phyloP scores from a whole-genome alignment of 2,113 vertebrate genomes.

The Gorsachius goisagi region DNA sequence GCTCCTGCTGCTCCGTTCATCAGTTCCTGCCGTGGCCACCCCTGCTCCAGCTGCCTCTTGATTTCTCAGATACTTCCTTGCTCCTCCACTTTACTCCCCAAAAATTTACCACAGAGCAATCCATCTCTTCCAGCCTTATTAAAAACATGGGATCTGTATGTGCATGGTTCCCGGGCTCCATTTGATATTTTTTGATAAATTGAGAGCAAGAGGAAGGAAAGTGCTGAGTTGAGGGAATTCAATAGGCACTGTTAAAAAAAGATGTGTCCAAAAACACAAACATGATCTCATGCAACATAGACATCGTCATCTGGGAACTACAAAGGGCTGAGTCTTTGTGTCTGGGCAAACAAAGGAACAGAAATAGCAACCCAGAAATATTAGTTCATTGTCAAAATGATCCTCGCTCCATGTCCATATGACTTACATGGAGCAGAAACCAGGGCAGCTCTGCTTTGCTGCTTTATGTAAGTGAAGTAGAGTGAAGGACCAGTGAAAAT shows the following conservation, averaged over 20 bases:
- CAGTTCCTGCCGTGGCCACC: not conserved
- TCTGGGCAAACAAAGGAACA: slow-evolving; percentile 45
- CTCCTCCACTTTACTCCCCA: not conserved
- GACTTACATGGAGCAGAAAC: slow-evolving; percentile 40
- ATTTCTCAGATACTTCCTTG: not conserved
- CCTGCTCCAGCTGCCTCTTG: not conserved
- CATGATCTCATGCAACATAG: slow-evolving; percentile 17
- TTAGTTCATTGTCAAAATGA: not conserved
- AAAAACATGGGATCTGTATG: not conserved
- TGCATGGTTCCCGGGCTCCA: not conserved
- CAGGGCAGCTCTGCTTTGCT: not conserved
- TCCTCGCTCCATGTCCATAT: not conserved
- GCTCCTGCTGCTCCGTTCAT: not conserved
- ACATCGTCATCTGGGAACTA: not conserved
- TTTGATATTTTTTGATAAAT: not conserved
- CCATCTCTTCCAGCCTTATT: not conserved
- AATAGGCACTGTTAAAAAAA: not conserved
- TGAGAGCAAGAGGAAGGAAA: slow-evolving; percentile 31
- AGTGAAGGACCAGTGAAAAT: not conserved
- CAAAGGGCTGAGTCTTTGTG: slow-evolving; percentile 29
- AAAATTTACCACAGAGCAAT: not conserved
- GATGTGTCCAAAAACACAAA: not conserved
- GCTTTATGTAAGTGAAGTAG: not conserved
- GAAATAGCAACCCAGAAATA: slow-evolving; percentile 42
- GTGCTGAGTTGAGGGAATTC: slow-evolving; percentile 9